Evolutionary conservation across 2,113 vertebrate genomes (phyloP), one percentile per base, ranked within the genome.

Genomic region (Pelodiscus sinensis): DNA sequence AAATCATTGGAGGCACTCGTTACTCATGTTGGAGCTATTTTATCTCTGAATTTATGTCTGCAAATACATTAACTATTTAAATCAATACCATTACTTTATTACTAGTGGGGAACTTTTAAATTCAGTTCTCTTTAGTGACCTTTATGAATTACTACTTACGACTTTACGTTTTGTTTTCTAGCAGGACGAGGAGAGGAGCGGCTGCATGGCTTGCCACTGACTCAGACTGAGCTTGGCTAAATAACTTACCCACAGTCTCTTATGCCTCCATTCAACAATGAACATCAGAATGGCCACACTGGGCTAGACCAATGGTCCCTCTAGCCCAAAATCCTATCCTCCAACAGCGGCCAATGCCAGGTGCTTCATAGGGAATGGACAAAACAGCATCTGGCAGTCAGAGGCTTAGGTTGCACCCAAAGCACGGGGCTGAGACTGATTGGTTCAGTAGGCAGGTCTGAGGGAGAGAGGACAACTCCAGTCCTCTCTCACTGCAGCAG

Each of bases 201-300:
- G 21, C 7, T 38, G 22, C 38, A 44, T 11, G 38, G 73, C 68
- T 75, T 75, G 35, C 21, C 73, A 15, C 44, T 12, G 13, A 25
- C 73, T 50, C 12, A 25, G 12, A 15, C 18, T n/a, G 73, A 77
- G 11, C 10, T 25, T 15, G 6, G 73, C 38, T 44, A 50, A 50
- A 77, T 77, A 22, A 50, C 38, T 44, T 38, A 22, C 22, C 73
- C 38, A 44, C 22, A 25, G 38, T 77, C 38, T 44, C 62, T 65
- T 65, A 16, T 8, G 16, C 22, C 29, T 25, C 62, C 8, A 57
- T n/a, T 8, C 81, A 18, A 44, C 4, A 1, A 38, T 2, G 0
- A 73, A 27, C 21, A 3, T 5, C 57, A 60, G 52, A 58, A 81
- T 1, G 21, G 19, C 44, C 22, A 25, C 73, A 77, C 2, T 24